phyloP scores from a whole-genome alignment of 2,797 vertebrate genomes.

The Chaunax sp. region DNA sequence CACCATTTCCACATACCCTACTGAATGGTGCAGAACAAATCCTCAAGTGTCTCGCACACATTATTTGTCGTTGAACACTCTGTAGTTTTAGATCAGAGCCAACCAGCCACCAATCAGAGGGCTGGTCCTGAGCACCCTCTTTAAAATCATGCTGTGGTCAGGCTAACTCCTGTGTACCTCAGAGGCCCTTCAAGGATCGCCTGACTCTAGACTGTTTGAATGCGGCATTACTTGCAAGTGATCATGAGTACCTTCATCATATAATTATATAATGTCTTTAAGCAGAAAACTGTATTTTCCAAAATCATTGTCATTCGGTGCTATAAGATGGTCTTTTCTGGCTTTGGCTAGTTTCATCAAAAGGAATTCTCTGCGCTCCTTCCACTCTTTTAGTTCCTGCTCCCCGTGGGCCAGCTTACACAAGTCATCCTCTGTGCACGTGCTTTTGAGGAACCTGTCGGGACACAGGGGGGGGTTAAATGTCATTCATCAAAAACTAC shows the following conservation, averaged over 20 bases:
- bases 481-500: slow-evolving; percentile 10
- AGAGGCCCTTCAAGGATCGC: slow-evolving; percentile 46
- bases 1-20: slow-evolving; percentile 47
- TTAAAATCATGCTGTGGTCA: slow-evolving; percentile 68
- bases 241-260: slow-evolving; percentile 48
- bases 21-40: slow-evolving; percentile 66
- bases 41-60: slow-evolving; percentile 52
- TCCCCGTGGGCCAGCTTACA: slow-evolving; percentile 96
- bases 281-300: slow-evolving; percentile 99
- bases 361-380: slow-evolving; percentile 93
- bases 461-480: slow-evolving; percentile 15
- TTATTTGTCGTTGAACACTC: slow-evolving; percentile 59
- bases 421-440: slow-evolving; percentile 89
- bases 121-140: slow-evolving; percentile 56
- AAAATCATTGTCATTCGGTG: slow-evolving; percentile 99
- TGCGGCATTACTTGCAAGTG: slow-evolving; percentile 60
- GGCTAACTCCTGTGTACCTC: slow-evolving; percentile 37
- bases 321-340: slow-evolving; percentile 97
- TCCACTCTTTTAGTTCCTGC: slow-evolving; percentile 95
- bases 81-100: slow-evolving; percentile 62
- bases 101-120: slow-evolving; percentile 66
- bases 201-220: slow-evolving; percentile 68
- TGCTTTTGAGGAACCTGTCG: slow-evolving; percentile 88
- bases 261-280: slow-evolving; percentile 96
- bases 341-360: slow-evolving; percentile 98